Base-by-base conservation (phyloP, 2,113 vertebrate species). In the Lipotes vexillifer region DNA sequence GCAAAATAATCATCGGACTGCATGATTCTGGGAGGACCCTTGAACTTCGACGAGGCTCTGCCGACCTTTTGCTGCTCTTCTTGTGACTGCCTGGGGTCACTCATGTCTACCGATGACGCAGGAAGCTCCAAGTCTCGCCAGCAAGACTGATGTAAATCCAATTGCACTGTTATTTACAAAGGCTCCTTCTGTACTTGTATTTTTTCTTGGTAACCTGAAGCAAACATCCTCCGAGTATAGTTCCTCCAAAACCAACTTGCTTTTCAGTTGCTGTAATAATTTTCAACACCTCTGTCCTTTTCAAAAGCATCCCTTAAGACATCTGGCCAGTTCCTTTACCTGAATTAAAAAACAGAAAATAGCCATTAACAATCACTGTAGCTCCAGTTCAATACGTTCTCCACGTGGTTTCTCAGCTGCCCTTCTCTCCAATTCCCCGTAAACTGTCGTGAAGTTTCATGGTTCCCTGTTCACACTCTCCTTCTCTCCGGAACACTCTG, bases 1-100 rank as follows among this genome's bases (percentile, higher is more conserved):
- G 98, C 99, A 91, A 99, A 99, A 91, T 99, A 99, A 97, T 99
- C 99, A 96, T 99, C 99, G 13, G 99, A 99, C 97, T 99, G 99
- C 99, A 99, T 99, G 98, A 97, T 99, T 99, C 99, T 99, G 65
- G 98, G 97, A 41, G 99, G 98, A 97, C 99, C 98, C 96, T 98
- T 99, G 97, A 99, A 99, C 97, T 99, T 98, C 75, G 99, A 98
- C 95, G 99, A 98, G 96, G 98, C 97, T 99, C 99, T 99, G 98
- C 98, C 98, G 69, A 98, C 96, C 97, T 99, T 99, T 97, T 98
- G 98, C 98, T 99, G 99, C 97, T 99, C 99, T 98, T 99, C 99
- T 94, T 99, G 98, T 87, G 98, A 97, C 96, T 98, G 98, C 94
- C 99, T 99, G 98, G 98, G 98, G 98, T 99, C 98, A 92, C 98